Percentiles rank a stretch among this genome's conserved stretches.
These are phyloP conservation scores for Oryzias woworae DNA, from an alignment of 2,113 vertebrate species.

Conservation along the genomic window DNA sequence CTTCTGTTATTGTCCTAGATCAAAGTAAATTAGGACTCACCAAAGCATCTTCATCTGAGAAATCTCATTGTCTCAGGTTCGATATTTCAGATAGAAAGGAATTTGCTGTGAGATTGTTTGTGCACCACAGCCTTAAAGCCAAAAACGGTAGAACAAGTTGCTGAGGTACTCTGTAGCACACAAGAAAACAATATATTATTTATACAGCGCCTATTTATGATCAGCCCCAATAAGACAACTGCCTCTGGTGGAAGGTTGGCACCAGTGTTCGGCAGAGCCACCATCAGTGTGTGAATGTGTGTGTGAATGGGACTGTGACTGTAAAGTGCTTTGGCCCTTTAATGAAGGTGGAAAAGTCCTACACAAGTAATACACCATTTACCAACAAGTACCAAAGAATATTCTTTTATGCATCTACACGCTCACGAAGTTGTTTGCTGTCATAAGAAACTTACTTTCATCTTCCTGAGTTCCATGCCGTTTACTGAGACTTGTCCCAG, in stretches of 20 bases:
- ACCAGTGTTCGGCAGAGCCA: too few species aligned
- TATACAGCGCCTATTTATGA: background rate
- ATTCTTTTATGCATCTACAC: background rate
- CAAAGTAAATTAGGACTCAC: constrained; percentile 62
- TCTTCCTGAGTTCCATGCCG: constrained; percentile 60
- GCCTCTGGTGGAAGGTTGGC: too few species aligned
- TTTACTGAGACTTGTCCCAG: fast-evolving
- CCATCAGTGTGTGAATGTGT: too few species aligned
- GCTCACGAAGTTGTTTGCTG: background rate
- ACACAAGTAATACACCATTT: too few species aligned
- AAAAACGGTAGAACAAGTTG: constrained; percentile 66
- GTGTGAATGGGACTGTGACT: too few species aligned
- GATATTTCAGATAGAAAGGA: constrained; percentile 36
- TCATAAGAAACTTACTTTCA: constrained; percentile 42
- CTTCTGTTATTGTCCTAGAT: background rate
- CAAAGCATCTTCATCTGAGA: constrained; percentile 74
- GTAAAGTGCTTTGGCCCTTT: too few species aligned
- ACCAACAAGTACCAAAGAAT: background rate
- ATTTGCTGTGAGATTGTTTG: constrained; percentile 58
- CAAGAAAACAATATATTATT: background rate
- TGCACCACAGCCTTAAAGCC: constrained; percentile 66
- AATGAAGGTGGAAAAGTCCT: too few species aligned
- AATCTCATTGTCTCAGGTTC: constrained; percentile 41
- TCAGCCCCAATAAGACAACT: background rate
- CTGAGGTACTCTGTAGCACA: constrained; percentile 66